Conservation (phyloP, 64 coral and sea anemone genomes). For the Pocillopora damicornis region DNA sequence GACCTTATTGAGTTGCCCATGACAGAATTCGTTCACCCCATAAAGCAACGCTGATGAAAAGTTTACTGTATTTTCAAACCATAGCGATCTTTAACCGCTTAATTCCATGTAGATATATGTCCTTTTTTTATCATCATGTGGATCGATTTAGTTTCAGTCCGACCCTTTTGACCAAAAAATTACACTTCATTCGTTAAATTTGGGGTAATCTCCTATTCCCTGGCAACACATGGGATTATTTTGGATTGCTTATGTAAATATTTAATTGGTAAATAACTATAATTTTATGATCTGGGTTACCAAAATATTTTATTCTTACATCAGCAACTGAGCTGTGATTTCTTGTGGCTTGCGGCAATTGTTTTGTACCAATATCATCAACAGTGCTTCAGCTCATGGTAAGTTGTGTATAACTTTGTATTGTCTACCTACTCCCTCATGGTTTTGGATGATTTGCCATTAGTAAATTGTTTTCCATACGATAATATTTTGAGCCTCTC, state of each 20-base stretch:
- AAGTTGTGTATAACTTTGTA: background rate
- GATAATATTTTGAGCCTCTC: constrained; percentile 1
- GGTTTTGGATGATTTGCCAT: background rate
- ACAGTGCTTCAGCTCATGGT: constrained; percentile 14
- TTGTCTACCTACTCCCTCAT: background rate
- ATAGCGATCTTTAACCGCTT: no score
- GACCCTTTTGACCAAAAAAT: background rate
- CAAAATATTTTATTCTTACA: constrained; percentile 38
- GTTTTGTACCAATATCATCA: constrained; percentile 28
- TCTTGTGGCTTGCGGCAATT: constrained; percentile 13
- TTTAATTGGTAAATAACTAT: constrained; percentile 23
- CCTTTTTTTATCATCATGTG: background rate
- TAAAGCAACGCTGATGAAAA: no score
- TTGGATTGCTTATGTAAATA: constrained; percentile 12
- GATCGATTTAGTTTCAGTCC: background rate
- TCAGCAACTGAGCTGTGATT: constrained; percentile 22
- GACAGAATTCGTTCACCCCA: no score
- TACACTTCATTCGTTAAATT: background rate
- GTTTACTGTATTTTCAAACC: no score
- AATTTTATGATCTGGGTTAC: constrained; percentile 27
- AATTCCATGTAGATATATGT: background rate
- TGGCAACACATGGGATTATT: background rate
- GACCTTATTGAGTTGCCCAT: no score
- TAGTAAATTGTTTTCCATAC: constrained; percentile 18
- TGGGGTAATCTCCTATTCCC: background rate